These are phyloP conservation scores for Thecophora atra DNA, from an alignment of 2,888 invertebrate genomes.

Conservation along the genomic window DNA sequence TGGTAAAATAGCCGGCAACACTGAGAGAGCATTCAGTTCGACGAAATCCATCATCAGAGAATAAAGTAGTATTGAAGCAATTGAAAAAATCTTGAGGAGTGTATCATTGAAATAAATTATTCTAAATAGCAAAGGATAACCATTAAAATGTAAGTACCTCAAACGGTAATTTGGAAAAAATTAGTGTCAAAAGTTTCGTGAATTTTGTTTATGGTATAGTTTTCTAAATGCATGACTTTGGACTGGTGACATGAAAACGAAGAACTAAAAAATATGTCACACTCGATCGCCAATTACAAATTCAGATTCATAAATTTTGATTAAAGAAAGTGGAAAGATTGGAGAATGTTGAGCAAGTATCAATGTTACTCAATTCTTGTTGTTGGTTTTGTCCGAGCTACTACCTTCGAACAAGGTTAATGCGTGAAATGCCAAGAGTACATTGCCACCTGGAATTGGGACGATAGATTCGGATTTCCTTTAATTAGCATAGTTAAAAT, in stretches of 20 bases:
- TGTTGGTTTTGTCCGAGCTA: too few relatives aligned
- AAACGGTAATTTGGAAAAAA: constrained; percentile 28
- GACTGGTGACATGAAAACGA: too few relatives aligned
- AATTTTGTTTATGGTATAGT: constrained; percentile 37
- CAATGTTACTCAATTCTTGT: too few relatives aligned
- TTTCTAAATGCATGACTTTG: too few relatives aligned
- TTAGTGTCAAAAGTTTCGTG: constrained; percentile 28
- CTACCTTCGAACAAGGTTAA: too few relatives aligned
- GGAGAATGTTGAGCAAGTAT: background rate
- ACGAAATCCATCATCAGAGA: constrained; percentile 57
- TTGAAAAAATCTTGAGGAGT: background rate
- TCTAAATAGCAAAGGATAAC: constrained; percentile 1
- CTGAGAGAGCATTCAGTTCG: constrained; percentile 59
- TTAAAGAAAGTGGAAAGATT: background rate
- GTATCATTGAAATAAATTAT: background rate
- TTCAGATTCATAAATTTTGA: too few relatives aligned
- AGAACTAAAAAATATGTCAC: too few relatives aligned
- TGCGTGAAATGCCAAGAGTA: too few relatives aligned
- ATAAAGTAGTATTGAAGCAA: constrained; percentile 41
- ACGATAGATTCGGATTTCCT: too few relatives aligned
- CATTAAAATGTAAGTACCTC: constrained; percentile 40
- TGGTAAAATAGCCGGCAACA: constrained; percentile 58
- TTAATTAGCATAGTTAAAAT: too few relatives aligned
- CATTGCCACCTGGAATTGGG: too few relatives aligned
- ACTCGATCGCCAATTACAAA: too few relatives aligned